Evolutionary conservation across 2,113 vertebrate genomes (phyloP), one percentile per base, ranked within the genome.

Genomic region (Psilopogon haemacephalus): DNA sequence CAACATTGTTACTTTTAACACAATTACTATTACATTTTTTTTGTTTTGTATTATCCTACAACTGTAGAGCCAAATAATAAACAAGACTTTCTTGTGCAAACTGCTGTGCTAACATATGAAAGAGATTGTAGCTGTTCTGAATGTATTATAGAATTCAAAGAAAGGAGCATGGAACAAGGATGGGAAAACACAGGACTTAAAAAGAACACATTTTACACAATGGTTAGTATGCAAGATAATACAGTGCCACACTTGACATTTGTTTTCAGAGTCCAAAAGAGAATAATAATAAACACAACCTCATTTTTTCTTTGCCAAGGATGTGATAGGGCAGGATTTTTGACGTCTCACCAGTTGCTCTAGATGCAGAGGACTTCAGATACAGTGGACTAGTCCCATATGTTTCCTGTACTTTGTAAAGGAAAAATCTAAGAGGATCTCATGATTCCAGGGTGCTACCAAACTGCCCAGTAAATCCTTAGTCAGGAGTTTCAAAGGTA

Each of bases 1-100:
- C 44, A 93, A 81, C 72, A 84, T 56, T 87, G 52, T 85, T 94
- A 56, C 78, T 94, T 92, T 92, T 42, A 68, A 88, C 77, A 40
- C 18, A 87, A 8, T 70, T 89, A 73, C 84, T 93, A 89, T 88
- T 73, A 72, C n/a, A 1, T 60, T 93, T 84, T 56, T 26, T n/a
- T 1, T 38, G 11, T 44, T 81, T 77, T 94, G 35, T 33, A 23
- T 83, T 89, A 42, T 64, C 12, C 44, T 59, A 65, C 37, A 84
- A 87, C 24, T 35, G 21, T 28, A 79, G 24, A 76, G 7, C 11
- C n/a, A 85, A 84, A 89, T 56, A 89, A 89, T 83, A 93, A 95
- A 67, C 52, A 85, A 64, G n/a, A 12, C 6, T 70, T 90, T 79
- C 33, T 70, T 89, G 56, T 83, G 75, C 21, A 79, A 83, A 76